Base-by-base conservation (phyloP, 2,797 vertebrate genomes). In the Pantherophis vulpinus region DNA sequence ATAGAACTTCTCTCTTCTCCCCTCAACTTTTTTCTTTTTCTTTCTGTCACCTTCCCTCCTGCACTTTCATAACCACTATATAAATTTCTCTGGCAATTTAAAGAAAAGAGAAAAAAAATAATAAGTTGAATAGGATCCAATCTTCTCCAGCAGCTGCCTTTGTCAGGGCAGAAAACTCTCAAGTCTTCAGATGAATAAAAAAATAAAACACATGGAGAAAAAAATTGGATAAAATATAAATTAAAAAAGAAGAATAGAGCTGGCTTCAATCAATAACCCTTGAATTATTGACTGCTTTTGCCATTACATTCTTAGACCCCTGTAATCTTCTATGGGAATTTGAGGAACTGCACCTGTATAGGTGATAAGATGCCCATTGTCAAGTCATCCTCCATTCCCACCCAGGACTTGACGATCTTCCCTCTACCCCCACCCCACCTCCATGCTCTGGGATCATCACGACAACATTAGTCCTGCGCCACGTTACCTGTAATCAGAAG, bases 221-320 rank as follows among this genome's bases (percentile, higher is more conserved):
- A 93, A 96, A 93, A 93, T 88, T 74, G 93, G 96, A 95, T 97
- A 96, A 97, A 96, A 97, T 96, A 97, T 95, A 97, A 97, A 97
- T 97, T 96, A 96, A 97, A 97, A 96, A 96, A 96, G 87, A 94
- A 94, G 96, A 96, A 97, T 95, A 93, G 96, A 94, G 96, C 93
- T 95, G 94, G 94, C 95, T 96, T 96, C 95, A 97, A 95, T 97
- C 97, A 96, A 97, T 97, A 97, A 95, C 94, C 94, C 96, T 95
- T 95, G 97, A 96, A 96, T 97, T 97, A 97, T 97, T 95, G 97
- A 97, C 97, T 95, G 91, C 83, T 96, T 86, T 96, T 92, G 96
- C 96, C 97, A 95, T 96, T 95, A 96, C 94, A 70, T 94, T 87
- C 94, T 92, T 94, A 91, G 93, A 79, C 95, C 74, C 87, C 93